Percentiles rank a stretch among this genome's conserved stretches.
Conservation (phyloP, 2,888 invertebrate species). For the Ophion costatus region DNA sequence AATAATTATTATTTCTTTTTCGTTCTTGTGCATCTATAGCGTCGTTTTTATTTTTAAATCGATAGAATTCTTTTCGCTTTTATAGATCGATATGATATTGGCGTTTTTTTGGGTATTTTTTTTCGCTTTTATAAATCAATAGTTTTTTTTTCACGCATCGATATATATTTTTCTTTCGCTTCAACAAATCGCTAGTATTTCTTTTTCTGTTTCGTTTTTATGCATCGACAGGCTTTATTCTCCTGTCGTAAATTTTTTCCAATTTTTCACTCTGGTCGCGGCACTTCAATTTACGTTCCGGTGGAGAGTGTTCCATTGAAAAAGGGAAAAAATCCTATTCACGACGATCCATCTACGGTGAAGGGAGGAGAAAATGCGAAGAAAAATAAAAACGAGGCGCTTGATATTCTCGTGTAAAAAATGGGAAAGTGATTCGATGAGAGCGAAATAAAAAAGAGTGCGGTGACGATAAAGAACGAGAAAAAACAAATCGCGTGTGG, state of each 20-base stretch:
- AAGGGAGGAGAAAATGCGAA: not conserved
- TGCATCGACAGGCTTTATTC: not conserved
- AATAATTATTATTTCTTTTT: not conserved
- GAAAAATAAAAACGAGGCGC: constrained; percentile 8
- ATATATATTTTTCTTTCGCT: too few relatives aligned
- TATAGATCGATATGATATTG: too few relatives aligned
- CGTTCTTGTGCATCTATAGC: not conserved
- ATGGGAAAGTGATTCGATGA: constrained; percentile 43
- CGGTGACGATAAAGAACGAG: constrained; percentile 25
- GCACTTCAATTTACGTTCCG: not conserved
- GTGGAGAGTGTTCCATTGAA: not conserved
- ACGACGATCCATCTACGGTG: constrained; percentile 6
- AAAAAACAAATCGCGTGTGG: not conserved
- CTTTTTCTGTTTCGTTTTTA: not conserved
- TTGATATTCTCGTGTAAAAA: constrained; percentile 45
- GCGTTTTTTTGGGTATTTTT: too few relatives aligned
- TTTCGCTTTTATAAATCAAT: too few relatives aligned
- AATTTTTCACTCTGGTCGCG: not conserved
- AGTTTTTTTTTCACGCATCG: too few relatives aligned
- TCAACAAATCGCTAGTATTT: too few relatives aligned
- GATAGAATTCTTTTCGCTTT: not conserved
- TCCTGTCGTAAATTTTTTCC: not conserved
- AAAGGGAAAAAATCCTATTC: not conserved
- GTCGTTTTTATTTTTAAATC: not conserved
- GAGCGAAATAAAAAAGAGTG: constrained; percentile 40